These are phyloP conservation scores for Prenolepis imparis DNA, from an alignment of 2,888 invertebrate genomes.

Conservation along the genomic window DNA sequence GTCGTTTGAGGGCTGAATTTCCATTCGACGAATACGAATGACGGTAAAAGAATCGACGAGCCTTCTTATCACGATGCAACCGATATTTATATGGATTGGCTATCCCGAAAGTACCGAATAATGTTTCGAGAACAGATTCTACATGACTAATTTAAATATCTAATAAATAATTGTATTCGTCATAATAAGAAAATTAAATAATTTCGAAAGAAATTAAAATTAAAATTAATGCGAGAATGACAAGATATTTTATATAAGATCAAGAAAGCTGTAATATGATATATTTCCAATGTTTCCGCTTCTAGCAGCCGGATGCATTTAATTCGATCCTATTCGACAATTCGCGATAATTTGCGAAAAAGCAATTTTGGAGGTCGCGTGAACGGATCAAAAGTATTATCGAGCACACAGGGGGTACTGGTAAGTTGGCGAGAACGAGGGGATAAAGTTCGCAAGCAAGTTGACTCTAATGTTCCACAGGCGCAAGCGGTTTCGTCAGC, in stretches of 20 bases:
- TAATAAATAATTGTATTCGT: background rate
- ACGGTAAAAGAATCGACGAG: slow-evolving; percentile 23
- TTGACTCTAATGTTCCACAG: slow-evolving; percentile 68
- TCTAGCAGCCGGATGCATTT: background rate
- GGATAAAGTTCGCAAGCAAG: slow-evolving; percentile 66
- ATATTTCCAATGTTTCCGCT: background rate
- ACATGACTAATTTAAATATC: background rate
- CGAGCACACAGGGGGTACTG: slow-evolving; percentile 42
- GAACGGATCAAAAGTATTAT: slow-evolving; percentile 58
- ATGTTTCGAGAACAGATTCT: background rate
- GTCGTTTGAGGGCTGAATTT: slow-evolving; percentile 35
- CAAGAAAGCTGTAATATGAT: background rate
- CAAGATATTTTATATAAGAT: background rate
- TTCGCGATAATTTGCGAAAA: slow-evolving; percentile 29
- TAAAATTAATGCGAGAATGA: background rate
- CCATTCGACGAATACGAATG: slow-evolving; percentile 53
- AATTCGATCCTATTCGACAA: slow-evolving; percentile 10
- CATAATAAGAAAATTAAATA: background rate
- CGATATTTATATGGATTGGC: slow-evolving; percentile 24
- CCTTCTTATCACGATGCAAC: slow-evolving; percentile 25
- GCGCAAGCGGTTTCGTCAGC: slow-evolving; percentile 63
- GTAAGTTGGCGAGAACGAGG: slow-evolving; percentile 46
- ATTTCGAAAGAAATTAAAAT: background rate
- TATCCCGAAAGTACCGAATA: background rate
- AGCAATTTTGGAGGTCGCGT: background rate